Conservation (phyloP, 2,888 invertebrate genomes). For the Idaea biselata region DNA sequence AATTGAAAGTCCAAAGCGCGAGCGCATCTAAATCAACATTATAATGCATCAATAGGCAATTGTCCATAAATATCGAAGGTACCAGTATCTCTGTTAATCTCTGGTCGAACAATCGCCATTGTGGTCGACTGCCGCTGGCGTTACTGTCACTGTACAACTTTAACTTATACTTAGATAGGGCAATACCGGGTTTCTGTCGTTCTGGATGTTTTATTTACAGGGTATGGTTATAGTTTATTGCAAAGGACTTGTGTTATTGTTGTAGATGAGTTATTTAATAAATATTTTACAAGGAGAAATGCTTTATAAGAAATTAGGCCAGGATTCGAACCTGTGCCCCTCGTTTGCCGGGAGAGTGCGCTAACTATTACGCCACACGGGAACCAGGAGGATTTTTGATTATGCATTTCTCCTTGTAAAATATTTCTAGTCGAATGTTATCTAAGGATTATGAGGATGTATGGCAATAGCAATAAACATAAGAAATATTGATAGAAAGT, state of each 20-base stretch:
- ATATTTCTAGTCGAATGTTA: no score
- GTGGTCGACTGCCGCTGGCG: conserved; percentile 64
- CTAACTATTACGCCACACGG: no score
- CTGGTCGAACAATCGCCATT: conserved; percentile 73
- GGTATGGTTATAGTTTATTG: background rate
- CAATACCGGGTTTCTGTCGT: conserved; percentile 4
- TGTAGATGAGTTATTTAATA: background rate
- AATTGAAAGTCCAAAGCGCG: background rate
- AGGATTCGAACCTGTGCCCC: no score
- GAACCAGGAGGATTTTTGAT: no score
- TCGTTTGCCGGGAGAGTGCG: no score
- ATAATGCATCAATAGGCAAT: conserved; percentile 29
- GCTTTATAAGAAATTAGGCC: no score
- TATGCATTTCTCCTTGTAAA: no score
- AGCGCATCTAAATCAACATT: conserved; percentile 26
- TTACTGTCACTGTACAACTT: conserved; percentile 50
- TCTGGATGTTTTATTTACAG: background rate
- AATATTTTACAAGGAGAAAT: no score
- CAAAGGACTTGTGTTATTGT: background rate
- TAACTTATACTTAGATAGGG: conserved; percentile 12
- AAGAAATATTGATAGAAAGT: no score
- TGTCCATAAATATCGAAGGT: conserved; percentile 58
- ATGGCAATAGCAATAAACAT: no score
- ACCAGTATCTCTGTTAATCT: conserved; percentile 49
- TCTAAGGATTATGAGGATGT: no score